Base-by-base conservation (phyloP, 2,888 invertebrate species). In the Molorchus minor region DNA sequence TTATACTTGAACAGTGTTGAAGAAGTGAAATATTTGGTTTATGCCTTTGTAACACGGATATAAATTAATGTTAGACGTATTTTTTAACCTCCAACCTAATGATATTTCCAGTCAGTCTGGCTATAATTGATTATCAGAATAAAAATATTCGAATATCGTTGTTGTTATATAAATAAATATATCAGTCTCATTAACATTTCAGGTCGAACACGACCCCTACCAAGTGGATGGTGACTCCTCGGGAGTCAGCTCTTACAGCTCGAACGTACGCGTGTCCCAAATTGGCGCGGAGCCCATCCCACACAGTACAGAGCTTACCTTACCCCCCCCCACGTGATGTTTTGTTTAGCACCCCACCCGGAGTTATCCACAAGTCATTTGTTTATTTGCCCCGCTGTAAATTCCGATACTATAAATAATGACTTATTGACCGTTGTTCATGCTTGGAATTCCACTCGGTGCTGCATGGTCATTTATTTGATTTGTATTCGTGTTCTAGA, bases 331-430 rank as follows among this genome's bases (percentile, higher is more conserved):
- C 61, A 63, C 74, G 69, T 73, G 75, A 75, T 68, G 73, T 76
- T 77, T n/a, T 75, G 75, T 76, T 75, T 74, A 75, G 75, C 75
- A 76, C 73, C 72, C 72, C 71, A 68, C 75, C 75, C 67, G 74
- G 69, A 66, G 76, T 67, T 72, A 70, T 62, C 71, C 71, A 62
- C 67, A 70, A 69, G 73, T 77, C 75, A 77, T 77, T 78, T 77
- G 76, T 75, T 78, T 77, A 76, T 76, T 75, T 72, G 74, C 71
- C 68, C 68, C 59, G 68, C 65, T 71, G 69, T 72, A 74, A 72
- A 76, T 75, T 73, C 74, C 74, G 74, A 77, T 75, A 76, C 73
- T 67, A 78, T 78, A 78, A 78, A 78, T 77, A 76, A 77, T 77
- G 71, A 69, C 70, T 68, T 75, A 77, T 76, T 77, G 77, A 77